Conservation (phyloP, 2,113 vertebrate genomes). For the Hiodon alosoides region DNA sequence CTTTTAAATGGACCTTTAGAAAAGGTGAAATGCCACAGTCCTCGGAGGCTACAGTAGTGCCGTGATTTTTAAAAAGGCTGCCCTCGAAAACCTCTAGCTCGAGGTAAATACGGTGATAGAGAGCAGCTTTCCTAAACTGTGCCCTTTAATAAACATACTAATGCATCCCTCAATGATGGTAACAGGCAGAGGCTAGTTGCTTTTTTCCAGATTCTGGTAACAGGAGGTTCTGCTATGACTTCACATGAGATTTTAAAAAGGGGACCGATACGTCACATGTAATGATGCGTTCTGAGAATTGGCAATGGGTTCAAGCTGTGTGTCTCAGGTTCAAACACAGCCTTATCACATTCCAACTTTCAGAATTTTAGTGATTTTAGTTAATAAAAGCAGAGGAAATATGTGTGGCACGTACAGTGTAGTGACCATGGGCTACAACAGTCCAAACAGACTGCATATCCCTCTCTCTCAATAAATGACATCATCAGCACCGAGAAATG, state of each 20-base stretch:
- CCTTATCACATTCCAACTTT: too few species aligned
- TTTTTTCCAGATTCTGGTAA: neutral
- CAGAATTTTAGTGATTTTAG: too few species aligned
- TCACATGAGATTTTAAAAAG: constrained; percentile 18
- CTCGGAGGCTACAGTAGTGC: neutral
- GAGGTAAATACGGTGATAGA: neutral
- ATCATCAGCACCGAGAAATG: too few species aligned
- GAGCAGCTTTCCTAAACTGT: neutral
- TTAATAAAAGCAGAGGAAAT: too few species aligned
- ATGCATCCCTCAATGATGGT: neutral
- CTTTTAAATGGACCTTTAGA: neutral
- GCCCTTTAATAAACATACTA: neutral
- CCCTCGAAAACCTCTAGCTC: neutral
- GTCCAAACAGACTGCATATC: too few species aligned
- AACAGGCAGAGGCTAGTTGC: neutral
- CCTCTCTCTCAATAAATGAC: too few species aligned
- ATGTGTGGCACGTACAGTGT: too few species aligned
- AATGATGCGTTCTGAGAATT: constrained; percentile 34
- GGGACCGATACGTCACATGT: neutral
- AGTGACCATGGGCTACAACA: too few species aligned
- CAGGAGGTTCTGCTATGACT: constrained; percentile 10
- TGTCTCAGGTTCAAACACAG: neutral
- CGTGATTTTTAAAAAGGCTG: neutral
- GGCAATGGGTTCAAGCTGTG: constrained; percentile 24
- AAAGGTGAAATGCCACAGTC: neutral